Percentiles rank a stretch among this genome's conserved stretches.
These are phyloP conservation scores for Halcyon smyrnensis DNA, from an alignment of 2,797 vertebrate genomes.

Conservation along the genomic window DNA sequence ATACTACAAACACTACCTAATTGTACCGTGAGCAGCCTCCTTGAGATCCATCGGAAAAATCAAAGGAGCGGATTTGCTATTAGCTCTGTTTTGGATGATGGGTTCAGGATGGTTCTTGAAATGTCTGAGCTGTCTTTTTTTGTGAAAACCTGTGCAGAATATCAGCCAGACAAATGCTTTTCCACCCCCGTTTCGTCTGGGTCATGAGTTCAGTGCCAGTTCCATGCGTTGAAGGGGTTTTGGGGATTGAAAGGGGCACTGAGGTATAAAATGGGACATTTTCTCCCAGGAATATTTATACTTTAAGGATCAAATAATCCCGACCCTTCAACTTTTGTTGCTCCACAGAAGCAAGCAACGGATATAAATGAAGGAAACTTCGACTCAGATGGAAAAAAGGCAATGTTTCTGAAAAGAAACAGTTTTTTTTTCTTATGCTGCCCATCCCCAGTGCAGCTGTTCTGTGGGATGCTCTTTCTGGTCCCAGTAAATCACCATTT, in stretches of 20 bases:
- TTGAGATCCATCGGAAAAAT: background rate
- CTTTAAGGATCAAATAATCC: background rate
- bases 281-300: background rate
- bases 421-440: background rate
- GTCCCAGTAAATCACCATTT: background rate
- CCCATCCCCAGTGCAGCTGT: rapidly evolving
- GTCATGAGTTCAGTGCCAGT: background rate
- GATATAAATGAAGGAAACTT: background rate
- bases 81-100: background rate
- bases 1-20: background rate
- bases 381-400: background rate
- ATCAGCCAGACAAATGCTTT: background rate
- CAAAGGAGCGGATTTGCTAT: rapidly evolving
- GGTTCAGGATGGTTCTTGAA: background rate
- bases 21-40: background rate
- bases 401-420: background rate
- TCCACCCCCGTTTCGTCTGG: background rate
- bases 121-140: background rate
- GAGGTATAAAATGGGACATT: rapidly evolving
- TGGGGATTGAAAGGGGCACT: too few relatives aligned
- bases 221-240: background rate
- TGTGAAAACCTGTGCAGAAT: background rate
- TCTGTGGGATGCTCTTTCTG: background rate
- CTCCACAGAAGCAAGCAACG: background rate
- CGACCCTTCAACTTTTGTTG: background rate